Evolutionary conservation across 1,140 invertebrate species (phyloP).

Genomic region (Pseudomyrmex dendroicus): DNA sequence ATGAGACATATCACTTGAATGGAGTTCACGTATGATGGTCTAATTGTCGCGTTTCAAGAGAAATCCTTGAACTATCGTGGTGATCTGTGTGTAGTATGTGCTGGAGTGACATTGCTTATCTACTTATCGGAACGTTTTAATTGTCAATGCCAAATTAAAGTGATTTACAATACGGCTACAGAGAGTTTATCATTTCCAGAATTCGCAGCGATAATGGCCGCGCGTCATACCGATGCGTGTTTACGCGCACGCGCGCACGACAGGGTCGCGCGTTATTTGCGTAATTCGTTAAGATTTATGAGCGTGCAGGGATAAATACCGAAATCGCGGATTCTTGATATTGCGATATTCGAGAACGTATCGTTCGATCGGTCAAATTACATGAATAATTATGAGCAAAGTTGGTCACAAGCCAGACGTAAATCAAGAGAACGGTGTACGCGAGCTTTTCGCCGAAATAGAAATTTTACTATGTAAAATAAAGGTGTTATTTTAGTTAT

Average conservation of each 20-base stretch:
- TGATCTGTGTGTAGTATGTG: background rate
- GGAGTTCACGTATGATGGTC: too few relatives aligned
- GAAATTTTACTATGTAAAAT: constrained; percentile 40
- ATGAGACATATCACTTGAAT: background rate
- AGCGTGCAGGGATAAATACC: constrained; percentile 67
- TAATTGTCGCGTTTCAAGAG: background rate
- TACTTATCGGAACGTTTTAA: constrained; percentile 37
- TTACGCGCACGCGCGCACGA: background rate
- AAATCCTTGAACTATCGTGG: background rate
- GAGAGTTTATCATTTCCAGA: constrained; percentile 61
- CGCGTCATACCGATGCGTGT: background rate
- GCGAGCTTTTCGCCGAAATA: constrained; percentile 36
- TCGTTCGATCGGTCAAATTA: constrained; percentile 56
- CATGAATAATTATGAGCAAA: constrained; percentile 56
- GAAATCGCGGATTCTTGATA: constrained; percentile 69
- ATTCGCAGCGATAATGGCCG: constrained; percentile 57
- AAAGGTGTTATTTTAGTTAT: constrained; percentile 59
- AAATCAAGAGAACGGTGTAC: constrained; percentile 14
- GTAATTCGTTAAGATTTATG: constrained; percentile 65
- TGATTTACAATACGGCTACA: constrained; percentile 22
- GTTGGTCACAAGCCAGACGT: constrained; percentile 53
- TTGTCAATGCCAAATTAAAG: constrained; percentile 28
- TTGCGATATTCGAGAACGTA: constrained; percentile 56
- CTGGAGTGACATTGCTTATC: background rate
- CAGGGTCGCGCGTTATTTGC: constrained; percentile 26